These are phyloP conservation scores for Sander vitreus DNA, from an alignment of 2,113 vertebrate genomes.

Conservation along the genomic window DNA sequence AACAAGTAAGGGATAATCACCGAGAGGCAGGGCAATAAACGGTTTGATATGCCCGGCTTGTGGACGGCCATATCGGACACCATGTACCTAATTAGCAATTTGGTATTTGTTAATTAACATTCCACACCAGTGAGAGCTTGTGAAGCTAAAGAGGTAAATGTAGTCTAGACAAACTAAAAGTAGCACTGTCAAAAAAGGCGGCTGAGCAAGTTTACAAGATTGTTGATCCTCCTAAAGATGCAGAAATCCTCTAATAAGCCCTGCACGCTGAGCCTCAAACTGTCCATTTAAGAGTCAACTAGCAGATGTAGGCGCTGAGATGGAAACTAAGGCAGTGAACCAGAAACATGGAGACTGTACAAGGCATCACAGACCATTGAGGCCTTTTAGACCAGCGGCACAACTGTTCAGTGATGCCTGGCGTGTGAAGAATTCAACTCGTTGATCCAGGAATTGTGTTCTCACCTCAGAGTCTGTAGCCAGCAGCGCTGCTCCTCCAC, in stretches of 20 bases:
- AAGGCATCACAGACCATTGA: neutral
- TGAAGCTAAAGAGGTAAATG: neutral
- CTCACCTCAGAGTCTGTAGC: neutral
- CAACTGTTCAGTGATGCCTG: neutral
- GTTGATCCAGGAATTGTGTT: neutral
- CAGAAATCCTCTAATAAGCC: neutral
- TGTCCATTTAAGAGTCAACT: neutral
- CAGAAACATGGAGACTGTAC: neutral
- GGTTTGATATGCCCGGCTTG: too few relatives aligned
- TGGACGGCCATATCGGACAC: too few relatives aligned
- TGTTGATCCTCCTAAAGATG: neutral
- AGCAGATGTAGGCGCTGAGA: neutral
- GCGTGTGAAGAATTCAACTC: neutral
- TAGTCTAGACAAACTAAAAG: neutral
- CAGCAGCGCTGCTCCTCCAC: neutral
- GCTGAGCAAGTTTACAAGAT: neutral
- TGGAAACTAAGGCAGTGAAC: neutral
- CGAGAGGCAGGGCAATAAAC: too few relatives aligned
- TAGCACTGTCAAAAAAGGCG: neutral
- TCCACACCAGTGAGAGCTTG: neutral
- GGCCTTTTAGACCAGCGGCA: neutral
- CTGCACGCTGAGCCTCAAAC: neutral
- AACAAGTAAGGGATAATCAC: too few relatives aligned
- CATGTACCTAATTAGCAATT: neutral
- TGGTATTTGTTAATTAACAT: neutral